phyloP scores from a whole-genome alignment of 23 tunicate genomes.

The Oikopleura albicans region DNA sequence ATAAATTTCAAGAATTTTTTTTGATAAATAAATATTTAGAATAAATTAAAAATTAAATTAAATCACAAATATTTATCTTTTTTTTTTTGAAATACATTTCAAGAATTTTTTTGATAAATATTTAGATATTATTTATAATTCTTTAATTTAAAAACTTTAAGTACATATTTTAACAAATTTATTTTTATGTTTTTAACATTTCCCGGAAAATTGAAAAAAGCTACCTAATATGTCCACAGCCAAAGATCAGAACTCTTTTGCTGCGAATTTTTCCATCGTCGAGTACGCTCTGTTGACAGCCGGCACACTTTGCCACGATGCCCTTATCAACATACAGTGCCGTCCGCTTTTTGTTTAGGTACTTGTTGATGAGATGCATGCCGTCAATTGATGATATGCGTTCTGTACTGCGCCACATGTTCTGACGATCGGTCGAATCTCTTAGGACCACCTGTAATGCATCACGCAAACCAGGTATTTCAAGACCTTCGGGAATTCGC shows the following conservation, averaged over 20 bases:
- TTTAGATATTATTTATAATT: too few relatives aligned
- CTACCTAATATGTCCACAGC: background rate
- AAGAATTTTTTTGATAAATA: too few relatives aligned
- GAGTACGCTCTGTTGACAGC: background rate
- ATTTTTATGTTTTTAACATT: too few relatives aligned
- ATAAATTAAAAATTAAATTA: too few relatives aligned
- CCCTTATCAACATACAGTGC: background rate
- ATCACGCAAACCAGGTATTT: slow-evolving; percentile 66
- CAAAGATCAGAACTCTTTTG: background rate
- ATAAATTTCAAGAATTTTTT: too few relatives aligned
- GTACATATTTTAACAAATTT: too few relatives aligned
- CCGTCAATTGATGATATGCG: background rate
- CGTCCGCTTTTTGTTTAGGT: background rate
- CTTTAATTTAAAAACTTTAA: too few relatives aligned
- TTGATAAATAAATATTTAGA: too few relatives aligned
- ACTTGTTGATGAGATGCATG: background rate
- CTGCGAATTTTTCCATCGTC: background rate
- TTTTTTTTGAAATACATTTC: too few relatives aligned
- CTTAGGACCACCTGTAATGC: slow-evolving; percentile 22
- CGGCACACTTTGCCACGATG: background rate
- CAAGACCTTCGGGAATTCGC: slow-evolving; percentile 39
- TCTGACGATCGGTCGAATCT: background rate
- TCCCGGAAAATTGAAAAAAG: too few relatives aligned
- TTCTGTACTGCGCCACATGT: background rate
- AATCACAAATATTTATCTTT: too few relatives aligned